Evolutionary conservation across 2,888 invertebrate species (phyloP).

Genomic region (Capitulum mitella): DNA sequence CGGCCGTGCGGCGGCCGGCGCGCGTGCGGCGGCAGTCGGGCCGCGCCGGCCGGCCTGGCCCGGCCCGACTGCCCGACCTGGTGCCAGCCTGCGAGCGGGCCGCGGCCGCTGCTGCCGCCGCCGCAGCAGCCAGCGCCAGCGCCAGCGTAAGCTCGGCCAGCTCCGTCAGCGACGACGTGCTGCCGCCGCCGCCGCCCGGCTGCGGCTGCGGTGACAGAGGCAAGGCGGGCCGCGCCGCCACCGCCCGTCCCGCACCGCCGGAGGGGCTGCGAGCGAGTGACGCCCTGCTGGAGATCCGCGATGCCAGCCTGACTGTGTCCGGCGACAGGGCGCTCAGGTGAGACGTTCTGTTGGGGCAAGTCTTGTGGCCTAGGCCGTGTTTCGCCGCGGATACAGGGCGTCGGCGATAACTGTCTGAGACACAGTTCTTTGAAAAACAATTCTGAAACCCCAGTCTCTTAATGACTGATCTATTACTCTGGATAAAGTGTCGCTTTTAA

Average conservation of each 20-base stretch:
- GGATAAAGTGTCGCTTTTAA: no score
- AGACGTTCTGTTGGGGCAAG: no score
- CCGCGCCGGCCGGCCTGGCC: neutral
- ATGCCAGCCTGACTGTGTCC: conserved; percentile 33
- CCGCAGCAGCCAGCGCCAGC: neutral
- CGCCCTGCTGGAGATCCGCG: conserved; percentile 9
- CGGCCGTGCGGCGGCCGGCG: neutral
- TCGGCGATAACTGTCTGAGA: no score
- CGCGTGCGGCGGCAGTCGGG: neutral
- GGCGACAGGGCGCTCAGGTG: conserved; percentile 80
- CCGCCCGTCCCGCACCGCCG: neutral
- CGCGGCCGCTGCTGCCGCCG: neutral
- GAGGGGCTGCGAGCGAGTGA: neutral
- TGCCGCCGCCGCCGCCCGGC: conserved; percentile 22
- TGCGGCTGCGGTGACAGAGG: conserved; percentile 20
- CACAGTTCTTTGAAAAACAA: no score
- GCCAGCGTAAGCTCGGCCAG: conserved; percentile 21
- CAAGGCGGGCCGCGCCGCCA: neutral
- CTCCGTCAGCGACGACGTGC: conserved; percentile 23
- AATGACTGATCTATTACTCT: no score
- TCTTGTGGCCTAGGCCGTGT: no score
- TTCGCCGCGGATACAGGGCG: no score
- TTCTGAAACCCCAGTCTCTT: no score
- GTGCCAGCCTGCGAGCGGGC: conserved; percentile 5
- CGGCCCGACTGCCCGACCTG: conserved; percentile 20